Conservation (phyloP, 2,888 invertebrate species). For the Amiota communis region DNA sequence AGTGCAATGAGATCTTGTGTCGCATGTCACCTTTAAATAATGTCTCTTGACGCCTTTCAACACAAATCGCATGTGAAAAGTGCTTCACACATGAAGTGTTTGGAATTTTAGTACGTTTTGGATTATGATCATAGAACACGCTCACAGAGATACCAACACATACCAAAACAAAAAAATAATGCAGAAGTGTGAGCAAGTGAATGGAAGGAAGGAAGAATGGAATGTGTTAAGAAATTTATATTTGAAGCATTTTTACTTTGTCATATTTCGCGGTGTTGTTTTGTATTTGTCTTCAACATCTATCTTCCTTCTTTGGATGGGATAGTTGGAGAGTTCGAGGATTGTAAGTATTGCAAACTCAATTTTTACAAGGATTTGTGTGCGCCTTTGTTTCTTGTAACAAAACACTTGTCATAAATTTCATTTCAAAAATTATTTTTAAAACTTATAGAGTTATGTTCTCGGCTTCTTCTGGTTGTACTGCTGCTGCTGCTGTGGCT, state of each 20-base stretch:
- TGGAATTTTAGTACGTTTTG: constrained; percentile 54
- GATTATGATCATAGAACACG: constrained; percentile 52
- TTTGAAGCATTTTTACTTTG: constrained; percentile 16
- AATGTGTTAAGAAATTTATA: not conserved
- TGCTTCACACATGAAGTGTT: constrained; percentile 64
- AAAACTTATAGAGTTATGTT: not conserved
- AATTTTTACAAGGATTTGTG: too few relatives aligned
- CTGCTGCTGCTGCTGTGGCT: too few relatives aligned
- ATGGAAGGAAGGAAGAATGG: constrained; percentile 12
- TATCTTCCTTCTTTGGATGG: too few relatives aligned
- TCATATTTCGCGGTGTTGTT: constrained; percentile 12
- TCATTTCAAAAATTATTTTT: not conserved
- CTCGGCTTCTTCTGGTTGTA: not conserved
- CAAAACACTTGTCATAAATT: not conserved
- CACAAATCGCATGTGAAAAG: constrained; percentile 70
- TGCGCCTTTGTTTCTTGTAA: not conserved
- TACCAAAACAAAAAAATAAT: not conserved
- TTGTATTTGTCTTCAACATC: too few relatives aligned
- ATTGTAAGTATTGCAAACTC: too few relatives aligned
- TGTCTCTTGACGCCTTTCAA: constrained; percentile 68
- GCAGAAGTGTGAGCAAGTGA: constrained; percentile 11
- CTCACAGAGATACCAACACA: constrained; percentile 21
- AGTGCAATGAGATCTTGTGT: constrained; percentile 55
- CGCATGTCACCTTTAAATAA: constrained; percentile 68
- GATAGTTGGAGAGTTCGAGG: too few relatives aligned